Percentiles rank a stretch among this genome's conserved stretches.
These are phyloP conservation scores for Chrysemys picta DNA, from an alignment of 2,113 vertebrate species.

Conservation along the genomic window DNA sequence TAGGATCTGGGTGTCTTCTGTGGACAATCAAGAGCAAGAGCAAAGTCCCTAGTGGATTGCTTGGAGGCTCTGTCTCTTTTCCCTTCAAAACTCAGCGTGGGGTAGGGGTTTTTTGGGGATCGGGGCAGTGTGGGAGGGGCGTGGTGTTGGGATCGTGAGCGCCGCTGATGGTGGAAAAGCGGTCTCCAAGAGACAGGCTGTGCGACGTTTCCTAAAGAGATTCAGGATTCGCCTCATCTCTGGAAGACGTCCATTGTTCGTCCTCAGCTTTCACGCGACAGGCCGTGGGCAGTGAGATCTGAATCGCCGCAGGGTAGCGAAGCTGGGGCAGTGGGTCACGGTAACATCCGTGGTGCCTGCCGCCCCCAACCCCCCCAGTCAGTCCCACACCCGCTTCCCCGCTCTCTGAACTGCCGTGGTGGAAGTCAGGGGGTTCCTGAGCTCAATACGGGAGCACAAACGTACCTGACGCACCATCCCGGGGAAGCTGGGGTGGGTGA, in stretches of 20 bases:
- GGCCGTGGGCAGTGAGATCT: not conserved
- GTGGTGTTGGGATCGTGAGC: not conserved
- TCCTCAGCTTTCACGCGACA: not conserved
- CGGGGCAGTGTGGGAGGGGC: not conserved
- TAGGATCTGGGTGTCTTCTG: not conserved
- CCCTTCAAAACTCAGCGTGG: not conserved
- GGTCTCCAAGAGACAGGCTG: not conserved
- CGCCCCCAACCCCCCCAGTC: too few species aligned
- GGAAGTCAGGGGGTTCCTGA: not conserved
- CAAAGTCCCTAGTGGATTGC: not conserved
- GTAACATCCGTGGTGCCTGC: fast-evolving
- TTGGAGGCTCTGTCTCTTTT: too few species aligned
- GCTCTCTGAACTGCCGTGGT: not conserved
- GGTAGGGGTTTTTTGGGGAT: not conserved
- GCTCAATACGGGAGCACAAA: too few species aligned
- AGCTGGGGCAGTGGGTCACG: not conserved
- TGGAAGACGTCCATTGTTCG: not conserved
- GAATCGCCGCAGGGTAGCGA: not conserved
- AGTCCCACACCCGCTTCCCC: too few species aligned
- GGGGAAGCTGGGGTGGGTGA: not conserved
- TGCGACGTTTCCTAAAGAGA: not conserved
- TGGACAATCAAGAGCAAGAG: not conserved
- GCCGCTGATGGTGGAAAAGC: not conserved
- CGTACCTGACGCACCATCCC: too few species aligned
- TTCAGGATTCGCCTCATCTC: not conserved